A percentile compares a stretch with the other conserved stretches of the same genome.
phyloP scores from a whole-genome alignment of 2,113 vertebrate genomes.

The Bos javanicus region DNA sequence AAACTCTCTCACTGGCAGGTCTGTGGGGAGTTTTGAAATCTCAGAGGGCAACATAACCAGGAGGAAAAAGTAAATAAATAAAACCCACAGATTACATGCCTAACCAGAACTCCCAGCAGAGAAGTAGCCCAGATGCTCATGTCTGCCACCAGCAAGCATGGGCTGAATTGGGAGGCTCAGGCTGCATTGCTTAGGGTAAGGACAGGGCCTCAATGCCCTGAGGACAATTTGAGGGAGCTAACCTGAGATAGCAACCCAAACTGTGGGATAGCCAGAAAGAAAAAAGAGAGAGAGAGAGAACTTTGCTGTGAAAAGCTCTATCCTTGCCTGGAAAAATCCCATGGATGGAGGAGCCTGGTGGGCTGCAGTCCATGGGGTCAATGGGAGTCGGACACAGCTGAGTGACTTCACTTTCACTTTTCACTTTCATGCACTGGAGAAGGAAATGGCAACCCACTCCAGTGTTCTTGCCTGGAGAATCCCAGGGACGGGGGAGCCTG shows the following conservation, averaged over 20 bases:
- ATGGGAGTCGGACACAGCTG: too few species aligned
- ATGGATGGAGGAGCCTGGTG: too few species aligned
- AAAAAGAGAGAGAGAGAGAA: too few species aligned
- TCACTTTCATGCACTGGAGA: too few species aligned
- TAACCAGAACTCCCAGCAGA: neutral
- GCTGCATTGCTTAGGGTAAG: neutral
- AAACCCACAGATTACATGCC: neutral
- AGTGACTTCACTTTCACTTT: too few species aligned
- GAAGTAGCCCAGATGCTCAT: neutral
- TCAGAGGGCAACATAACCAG: neutral
- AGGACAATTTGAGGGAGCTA: neutral
- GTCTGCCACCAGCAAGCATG: neutral
- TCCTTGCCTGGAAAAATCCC: too few species aligned
- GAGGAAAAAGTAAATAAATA: neutral
- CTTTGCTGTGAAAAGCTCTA: neutral
- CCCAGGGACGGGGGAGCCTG: too few species aligned
- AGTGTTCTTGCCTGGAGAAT: too few species aligned
- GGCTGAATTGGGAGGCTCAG: rapidly evolving
- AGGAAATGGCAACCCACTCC: too few species aligned
- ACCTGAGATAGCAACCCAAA: neutral
- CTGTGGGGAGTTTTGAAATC: neutral
- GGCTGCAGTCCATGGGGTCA: too few species aligned
- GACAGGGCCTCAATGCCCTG: neutral
- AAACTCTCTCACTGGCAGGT: rapidly evolving
- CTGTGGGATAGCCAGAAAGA: neutral